Conservation (phyloP, 2,113 vertebrate species). For the Isurus oxyrinchus region DNA sequence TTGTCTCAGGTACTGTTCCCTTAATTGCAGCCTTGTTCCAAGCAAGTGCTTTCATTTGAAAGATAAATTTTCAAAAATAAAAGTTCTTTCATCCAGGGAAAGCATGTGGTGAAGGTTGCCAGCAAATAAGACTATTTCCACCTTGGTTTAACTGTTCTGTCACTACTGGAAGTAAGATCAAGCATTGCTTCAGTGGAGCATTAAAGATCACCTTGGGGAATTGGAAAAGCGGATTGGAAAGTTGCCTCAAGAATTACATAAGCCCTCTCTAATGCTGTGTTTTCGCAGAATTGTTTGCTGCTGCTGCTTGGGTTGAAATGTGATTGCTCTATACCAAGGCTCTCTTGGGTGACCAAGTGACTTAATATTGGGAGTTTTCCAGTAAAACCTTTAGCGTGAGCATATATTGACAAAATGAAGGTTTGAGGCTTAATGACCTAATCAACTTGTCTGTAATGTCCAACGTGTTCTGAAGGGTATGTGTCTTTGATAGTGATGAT, state of each 20-base stretch:
- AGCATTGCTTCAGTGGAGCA: neutral
- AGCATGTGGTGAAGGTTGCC: neutral
- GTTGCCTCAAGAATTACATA: neutral
- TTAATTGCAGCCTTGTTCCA: neutral
- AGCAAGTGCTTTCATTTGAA: neutral
- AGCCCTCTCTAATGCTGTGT: neutral
- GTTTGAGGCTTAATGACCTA: neutral
- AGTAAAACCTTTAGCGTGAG: neutral
- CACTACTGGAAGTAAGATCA: neutral
- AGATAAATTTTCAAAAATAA: neutral
- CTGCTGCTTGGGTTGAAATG: neutral
- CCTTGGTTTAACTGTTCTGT: neutral
- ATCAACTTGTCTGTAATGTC: too few species aligned
- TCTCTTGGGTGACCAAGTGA: neutral
- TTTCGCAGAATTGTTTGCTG: neutral
- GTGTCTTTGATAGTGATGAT: neutral
- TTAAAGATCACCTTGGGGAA: neutral
- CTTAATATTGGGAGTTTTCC: neutral
- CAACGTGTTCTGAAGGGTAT: neutral
- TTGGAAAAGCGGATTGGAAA: neutral
- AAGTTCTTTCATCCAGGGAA: neutral
- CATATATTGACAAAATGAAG: neutral
- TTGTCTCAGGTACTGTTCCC: neutral
- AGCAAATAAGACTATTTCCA: neutral
- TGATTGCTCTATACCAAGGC: neutral